Base-by-base conservation (phyloP, 2,113 vertebrate genomes). In the Narcine bancroftii region DNA sequence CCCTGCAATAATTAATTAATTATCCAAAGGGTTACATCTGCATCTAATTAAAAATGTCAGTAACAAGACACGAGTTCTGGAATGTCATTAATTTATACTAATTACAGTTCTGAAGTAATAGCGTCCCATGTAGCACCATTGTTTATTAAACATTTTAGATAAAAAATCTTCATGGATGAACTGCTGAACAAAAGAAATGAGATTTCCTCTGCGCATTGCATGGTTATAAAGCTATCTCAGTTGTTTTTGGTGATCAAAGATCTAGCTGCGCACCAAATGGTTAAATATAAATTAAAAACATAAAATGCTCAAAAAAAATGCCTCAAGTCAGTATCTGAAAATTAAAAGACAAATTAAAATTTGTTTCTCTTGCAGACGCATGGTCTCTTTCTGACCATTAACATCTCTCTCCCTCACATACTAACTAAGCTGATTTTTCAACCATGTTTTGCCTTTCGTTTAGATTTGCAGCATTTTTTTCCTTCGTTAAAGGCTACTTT, bases 31-130 rank as follows among this genome's bases (percentile, higher is more conserved):
- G 60, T 87, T 87, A 87, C 81, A 63, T 60, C 53, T 63, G 53
- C 53, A 60, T 87, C 81, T 60, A 87, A 87, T 87, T 87, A 53
- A 87, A 87, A 87, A 60, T 60, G 33, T 87, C 81, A 6, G 81
- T 87, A 87, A 87, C 81, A 60, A 87, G 81, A 87, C 53, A 87
- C 81, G 60, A 53, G 81, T 87, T 87, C 81, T 87, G 53, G 81
- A 87, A 87, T 87, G 53, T 60, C n/a, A 87, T 29, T 87, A 87
- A 60, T 87, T 60, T 53, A 60, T 56, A 87, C 33, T 87, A 87
- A 87, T 87, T 87, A 87, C 53, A 63, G 81, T 87, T 60, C 60
- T 87, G 56, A 87, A n/a, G 6, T 87, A 87, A 87, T 87, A 60
- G 53, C 10, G 53, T 87, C 53, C 81, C 53, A 87, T 87, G 81